phyloP scores from a whole-genome alignment of 2,797 vertebrate species.

The Chelon auratus region DNA sequence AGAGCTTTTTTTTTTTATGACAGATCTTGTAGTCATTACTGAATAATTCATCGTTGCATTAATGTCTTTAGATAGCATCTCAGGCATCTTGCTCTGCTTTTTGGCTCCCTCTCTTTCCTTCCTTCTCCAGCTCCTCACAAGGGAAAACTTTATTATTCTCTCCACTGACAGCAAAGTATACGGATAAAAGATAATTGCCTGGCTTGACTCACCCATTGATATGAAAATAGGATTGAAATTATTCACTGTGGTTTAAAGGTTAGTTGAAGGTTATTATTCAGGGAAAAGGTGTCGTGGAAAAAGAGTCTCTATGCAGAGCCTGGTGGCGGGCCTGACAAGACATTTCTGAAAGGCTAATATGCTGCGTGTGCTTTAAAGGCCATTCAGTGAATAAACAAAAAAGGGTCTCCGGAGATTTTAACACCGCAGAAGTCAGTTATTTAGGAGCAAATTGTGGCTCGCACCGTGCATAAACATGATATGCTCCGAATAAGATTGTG shows the following conservation, averaged over 20 bases:
- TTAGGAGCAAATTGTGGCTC: slow-evolving; percentile 90
- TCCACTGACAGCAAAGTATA: slow-evolving; percentile 92
- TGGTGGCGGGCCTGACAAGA: slow-evolving; percentile 87
- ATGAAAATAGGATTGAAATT: slow-evolving; percentile 98
- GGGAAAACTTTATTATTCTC: slow-evolving; percentile 96
- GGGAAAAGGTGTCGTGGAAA: slow-evolving; percentile 71
- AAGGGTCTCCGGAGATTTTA: slow-evolving; percentile 89
- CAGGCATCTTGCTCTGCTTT: slow-evolving; percentile 70
- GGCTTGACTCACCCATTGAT: slow-evolving; percentile 96
- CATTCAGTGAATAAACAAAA: slow-evolving; percentile 85
- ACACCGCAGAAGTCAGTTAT: slow-evolving; percentile 92
- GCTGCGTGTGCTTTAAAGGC: slow-evolving; percentile 84
- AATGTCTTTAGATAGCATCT: slow-evolving; percentile 93
- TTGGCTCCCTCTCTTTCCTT: slow-evolving; percentile 63
- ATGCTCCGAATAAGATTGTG: slow-evolving; percentile 77
- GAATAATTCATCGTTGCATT: slow-evolving; percentile 96
- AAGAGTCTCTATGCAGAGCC: slow-evolving; percentile 81
- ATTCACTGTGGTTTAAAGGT: slow-evolving; percentile 96
- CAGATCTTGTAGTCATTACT: slow-evolving; percentile 94
- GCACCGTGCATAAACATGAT: slow-evolving; percentile 74
- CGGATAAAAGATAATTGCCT: slow-evolving; percentile 98
- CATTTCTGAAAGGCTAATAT: slow-evolving; percentile 91
- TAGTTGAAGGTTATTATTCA: slow-evolving; percentile 97
- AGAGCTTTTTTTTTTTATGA: slow-evolving; percentile 79
- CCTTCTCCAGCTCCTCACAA: slow-evolving; percentile 83